Base-by-base conservation (phyloP, 2,113 vertebrate genomes). In the Pholis gunnellus region DNA sequence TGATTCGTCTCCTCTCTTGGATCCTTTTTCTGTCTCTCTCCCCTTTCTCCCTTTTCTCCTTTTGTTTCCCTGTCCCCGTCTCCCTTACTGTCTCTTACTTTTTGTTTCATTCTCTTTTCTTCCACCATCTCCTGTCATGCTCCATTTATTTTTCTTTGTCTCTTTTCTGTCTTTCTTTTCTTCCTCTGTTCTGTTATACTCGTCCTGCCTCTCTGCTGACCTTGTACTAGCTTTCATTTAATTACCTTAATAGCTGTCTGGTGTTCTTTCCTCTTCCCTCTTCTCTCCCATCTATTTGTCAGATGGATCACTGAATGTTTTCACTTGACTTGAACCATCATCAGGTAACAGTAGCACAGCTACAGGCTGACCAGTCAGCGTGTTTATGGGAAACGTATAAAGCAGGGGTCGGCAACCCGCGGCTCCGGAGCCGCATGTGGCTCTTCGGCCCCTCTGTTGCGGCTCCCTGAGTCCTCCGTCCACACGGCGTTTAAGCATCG, bases 171-270 rank as follows among this genome's bases (percentile, higher is more conserved):
- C 20, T 66, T 44, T 84, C 68, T 10, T 27, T 18, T 38, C 63
- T 68, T 13, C 42, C 15, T 75, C 40, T 27, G 57, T 42, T 65
- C 31, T 42, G 25, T 83, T 40, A 20, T 14, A n/a, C 22, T 65
- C 56, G 29, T 40, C 50, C 74, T 79, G 29, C 60, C 46, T 66
- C 73, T 79, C 82, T 78, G 74, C 69, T 68, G 81, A 78, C 74
- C 70, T 66, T 67, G 31, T 54, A 29, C 59, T 48, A 20, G 76
- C 72, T 79, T 59, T 72, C 63, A 64, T 78, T 57, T 70, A 60
- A 74, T 84, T 76, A 42, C 15, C 40, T 34, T 63, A 69, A 82
- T 78, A 57, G 46, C 68, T 38, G 73, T 79, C 82, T 79, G 42
- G n/a, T 65, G 68, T 78, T 54, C 64, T 64, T 44, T 64, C 25